Conservation (phyloP, 1,140 invertebrate genomes). For the Pseudomyrmex sp. region DNA sequence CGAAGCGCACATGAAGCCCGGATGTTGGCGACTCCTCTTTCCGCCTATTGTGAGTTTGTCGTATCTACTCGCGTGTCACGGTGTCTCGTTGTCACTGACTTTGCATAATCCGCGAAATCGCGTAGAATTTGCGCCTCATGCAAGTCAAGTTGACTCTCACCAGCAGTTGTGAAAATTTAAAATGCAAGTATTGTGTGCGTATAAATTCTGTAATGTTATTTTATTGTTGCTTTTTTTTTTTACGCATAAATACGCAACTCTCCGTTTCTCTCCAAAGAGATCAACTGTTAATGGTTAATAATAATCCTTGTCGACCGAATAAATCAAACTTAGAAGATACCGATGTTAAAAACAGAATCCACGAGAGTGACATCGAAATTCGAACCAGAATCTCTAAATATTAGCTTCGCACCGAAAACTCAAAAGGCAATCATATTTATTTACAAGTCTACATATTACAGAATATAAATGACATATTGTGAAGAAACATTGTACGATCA, state of each 20-base stretch:
- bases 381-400: too few relatives aligned
- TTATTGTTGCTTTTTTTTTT: background rate
- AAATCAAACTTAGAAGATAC: too few relatives aligned
- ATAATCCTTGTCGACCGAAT: too few relatives aligned
- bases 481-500: background rate
- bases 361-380: too few relatives aligned
- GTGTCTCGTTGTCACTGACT: background rate
- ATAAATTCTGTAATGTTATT: background rate
- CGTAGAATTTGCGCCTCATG: slow-evolving; percentile 5
- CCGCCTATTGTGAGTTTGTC: slow-evolving; percentile 3
- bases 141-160: background rate
- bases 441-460: background rate
- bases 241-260: too few relatives aligned
- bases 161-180: background rate
- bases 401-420: too few relatives aligned
- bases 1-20: slow-evolving; percentile 7
- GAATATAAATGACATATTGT: background rate
- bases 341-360: too few relatives aligned
- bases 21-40: slow-evolving; percentile 15
- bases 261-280: too few relatives aligned
- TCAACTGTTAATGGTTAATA: too few relatives aligned
- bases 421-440: background rate
- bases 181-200: background rate
- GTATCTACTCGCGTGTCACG: slow-evolving; percentile 9
- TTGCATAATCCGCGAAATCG: background rate